These are phyloP conservation scores for Archilochus colubris DNA, from an alignment of 2,113 vertebrate genomes.

Conservation along the genomic window DNA sequence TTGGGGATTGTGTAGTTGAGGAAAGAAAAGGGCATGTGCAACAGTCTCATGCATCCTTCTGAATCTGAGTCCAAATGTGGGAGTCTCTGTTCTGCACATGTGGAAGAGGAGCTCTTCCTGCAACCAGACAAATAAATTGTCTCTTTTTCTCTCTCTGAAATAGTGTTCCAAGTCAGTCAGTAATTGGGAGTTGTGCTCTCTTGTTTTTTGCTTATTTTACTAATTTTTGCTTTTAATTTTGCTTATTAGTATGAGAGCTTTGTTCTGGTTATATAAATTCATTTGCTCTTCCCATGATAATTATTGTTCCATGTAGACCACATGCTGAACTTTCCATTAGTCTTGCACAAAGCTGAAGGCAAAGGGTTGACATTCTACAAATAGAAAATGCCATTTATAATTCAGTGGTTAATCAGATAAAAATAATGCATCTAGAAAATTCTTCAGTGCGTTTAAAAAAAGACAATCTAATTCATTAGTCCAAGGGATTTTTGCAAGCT, in stretches of 20 bases:
- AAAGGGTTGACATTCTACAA: not conserved
- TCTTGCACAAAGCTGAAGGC: not conserved
- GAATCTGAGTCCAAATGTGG: not conserved
- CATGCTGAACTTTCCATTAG: not conserved
- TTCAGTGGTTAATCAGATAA: not conserved
- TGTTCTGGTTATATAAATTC: constrained; percentile 39
- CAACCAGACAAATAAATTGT: not conserved
- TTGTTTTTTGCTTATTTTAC: not conserved
- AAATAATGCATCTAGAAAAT: not conserved
- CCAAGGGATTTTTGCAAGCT: not conserved
- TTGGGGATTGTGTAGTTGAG: not conserved
- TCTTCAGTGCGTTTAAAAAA: not conserved
- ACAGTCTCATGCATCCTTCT: not conserved
- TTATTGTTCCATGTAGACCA: not conserved
- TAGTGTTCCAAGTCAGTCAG: not conserved
- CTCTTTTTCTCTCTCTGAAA: not conserved
- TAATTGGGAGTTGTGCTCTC: not conserved
- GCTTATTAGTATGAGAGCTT: not conserved
- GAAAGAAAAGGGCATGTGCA: not conserved
- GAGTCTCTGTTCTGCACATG: not conserved
- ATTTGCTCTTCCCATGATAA: constrained; percentile 26
- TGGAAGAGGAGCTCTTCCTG: not conserved
- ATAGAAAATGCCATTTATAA: constrained; percentile 6
- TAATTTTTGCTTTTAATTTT: not conserved
- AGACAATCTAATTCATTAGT: not conserved